Evolutionary conservation across 1,140 invertebrate species (phyloP), one percentile per base, ranked within the genome.

Genomic region (Aphelinus certus): DNA sequence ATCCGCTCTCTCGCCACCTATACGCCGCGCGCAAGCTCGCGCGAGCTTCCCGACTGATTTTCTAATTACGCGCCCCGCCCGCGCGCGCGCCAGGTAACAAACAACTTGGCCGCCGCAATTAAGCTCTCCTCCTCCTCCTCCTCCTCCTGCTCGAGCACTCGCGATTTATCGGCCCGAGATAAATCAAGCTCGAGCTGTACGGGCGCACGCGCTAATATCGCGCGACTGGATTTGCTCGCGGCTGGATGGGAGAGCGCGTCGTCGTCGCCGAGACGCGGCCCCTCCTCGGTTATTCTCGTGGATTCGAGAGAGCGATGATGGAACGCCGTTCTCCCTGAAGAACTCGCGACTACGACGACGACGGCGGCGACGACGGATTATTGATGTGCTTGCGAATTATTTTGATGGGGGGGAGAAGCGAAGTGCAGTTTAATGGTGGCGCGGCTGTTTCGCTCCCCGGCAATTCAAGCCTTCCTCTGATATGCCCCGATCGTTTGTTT

Each of bases 41-140:
- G 26, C 26, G 26, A 26, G 26, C 26, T 26, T 26, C 26, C 26
- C 26, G 26, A 26, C 0, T 26, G 26, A 26, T 26, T 26, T 26
- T 26, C 26, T 26, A 26, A 26, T 26, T 26, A 26, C 26, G 26
- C 26, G 26, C 9, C 51, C 9, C 51, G 51, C 2, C n/a, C 9
- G 42, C 46, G 48, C 64, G 62, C 43, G 60, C 60, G 58, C 60
- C 73, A 71, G 62, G 53, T 71, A 71, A 71, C 73, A 75, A 75
- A 75, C 73, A 75, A 75, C 67, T 66, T 71, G 61, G 67, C 48
- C 61, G 49, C 58, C 73, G 73, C 73, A 71, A 75, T 75, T 75
- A 75, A 75, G 68, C 73, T 65, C 68, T 66, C 67, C 68, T 75
- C 68, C 26, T 26, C 26, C 26, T 26, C 26, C 26, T 26, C 26